Base-by-base conservation (phyloP, 1,140 invertebrate genomes). In the Neodiprion fabricii region DNA sequence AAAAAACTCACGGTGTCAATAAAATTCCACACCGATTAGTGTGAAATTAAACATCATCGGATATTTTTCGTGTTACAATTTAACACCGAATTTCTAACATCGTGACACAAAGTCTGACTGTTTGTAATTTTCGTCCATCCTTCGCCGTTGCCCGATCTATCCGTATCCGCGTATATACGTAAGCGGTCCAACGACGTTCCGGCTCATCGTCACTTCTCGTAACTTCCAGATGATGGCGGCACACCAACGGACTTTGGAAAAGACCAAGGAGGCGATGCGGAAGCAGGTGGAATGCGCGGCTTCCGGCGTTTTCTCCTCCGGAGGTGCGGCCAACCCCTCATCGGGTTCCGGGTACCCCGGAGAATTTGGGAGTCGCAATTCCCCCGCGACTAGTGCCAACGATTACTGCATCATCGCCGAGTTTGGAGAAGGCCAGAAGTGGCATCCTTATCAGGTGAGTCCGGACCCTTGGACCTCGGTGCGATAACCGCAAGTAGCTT, bases 391-490 rank as follows among this genome's bases (percentile, higher is more conserved):
- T 23, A 12, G 21, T 67, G 78, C 80, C 72, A 83, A 80, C 74
- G 84, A 85, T 74, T 84, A 85, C 72, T 84, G 82, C 67, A 79
- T 84, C 72, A 82, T 85, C 74, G 80, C 66, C 12, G 86, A 87
- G 73, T 83, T 86, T 70, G 71, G 81, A 17, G 87, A 87, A 7
- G 79, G 79, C 1, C 87, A 87, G 75, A 89, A 89, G 67, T 89
- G 87, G 88, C 85, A 88, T 79, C 86, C 86, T 80, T 89, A 89
- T 85, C 88, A 88, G 81, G 87, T 89, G 77, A 79, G 48, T 40
- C 40, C 70, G 17, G 11, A n/a, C 3, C 2, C 10, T 40, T 0
- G 28, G 28, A 5, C 1, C 28, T 40, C 28, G 28, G 28, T 40
- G 28, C 28, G 28, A 40, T 40, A 40, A 40, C 28, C 28, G 28